Evolutionary conservation across 1,140 invertebrate genomes (phyloP).

Genomic region (Coenobita brevimanus): DNA sequence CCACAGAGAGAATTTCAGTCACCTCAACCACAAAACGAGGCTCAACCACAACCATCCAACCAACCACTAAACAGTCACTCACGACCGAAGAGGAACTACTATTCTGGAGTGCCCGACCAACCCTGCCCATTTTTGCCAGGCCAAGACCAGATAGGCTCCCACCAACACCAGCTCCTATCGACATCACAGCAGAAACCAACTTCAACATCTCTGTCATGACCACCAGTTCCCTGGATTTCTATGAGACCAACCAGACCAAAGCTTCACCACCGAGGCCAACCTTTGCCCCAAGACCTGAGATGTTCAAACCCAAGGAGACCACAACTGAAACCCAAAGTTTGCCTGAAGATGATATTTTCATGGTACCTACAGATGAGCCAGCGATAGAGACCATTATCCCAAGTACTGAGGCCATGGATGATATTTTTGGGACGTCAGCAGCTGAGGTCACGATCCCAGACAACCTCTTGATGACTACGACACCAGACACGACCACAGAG

Average conservation of each 20-base stretch:
- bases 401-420: background rate
- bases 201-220: slow-evolving; percentile 22
- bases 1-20: too few species aligned
- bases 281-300: slow-evolving; percentile 25
- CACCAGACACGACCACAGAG: slow-evolving; percentile 19
- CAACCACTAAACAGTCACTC: background rate
- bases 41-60: background rate
- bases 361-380: background rate
- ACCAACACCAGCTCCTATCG: background rate
- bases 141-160: background rate
- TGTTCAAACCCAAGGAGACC: background rate
- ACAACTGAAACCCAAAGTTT: background rate
- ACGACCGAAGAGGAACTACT: background rate
- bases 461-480: background rate
- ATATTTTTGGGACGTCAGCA: background rate
- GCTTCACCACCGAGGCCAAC: background rate
- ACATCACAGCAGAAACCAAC: slow-evolving; percentile 30
- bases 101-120: background rate
- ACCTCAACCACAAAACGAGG: too few species aligned
- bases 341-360: background rate
- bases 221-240: background rate
- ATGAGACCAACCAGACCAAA: background rate
- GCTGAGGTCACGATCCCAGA: too few species aligned
- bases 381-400: background rate
- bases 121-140: background rate